These are phyloP conservation scores for Halcyon smyrnensis DNA, from an alignment of 2,797 vertebrate genomes.

Conservation along the genomic window DNA sequence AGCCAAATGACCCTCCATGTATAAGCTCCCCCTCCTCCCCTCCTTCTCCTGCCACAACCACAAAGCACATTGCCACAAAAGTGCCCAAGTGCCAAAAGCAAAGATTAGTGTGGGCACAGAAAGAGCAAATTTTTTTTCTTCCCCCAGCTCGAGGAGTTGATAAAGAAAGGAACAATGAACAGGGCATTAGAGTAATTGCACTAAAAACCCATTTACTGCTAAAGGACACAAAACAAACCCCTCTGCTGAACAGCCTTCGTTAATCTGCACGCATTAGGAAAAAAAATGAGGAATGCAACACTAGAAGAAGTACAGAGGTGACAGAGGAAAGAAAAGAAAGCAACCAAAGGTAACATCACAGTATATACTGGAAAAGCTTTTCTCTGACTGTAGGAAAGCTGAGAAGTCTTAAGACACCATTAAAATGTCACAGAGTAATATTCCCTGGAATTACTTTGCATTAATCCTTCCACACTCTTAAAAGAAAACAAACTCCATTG, in stretches of 20 bases:
- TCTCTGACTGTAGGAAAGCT: neutral
- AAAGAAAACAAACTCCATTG: neutral
- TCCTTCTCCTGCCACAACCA: neutral
- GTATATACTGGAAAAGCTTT: neutral
- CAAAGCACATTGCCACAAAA: neutral
- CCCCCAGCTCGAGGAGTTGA: neutral
- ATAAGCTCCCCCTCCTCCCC: neutral
- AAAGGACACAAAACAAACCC: neutral
- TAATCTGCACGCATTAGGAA: neutral
- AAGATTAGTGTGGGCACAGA: neutral
- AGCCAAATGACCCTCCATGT: rapidly evolving
- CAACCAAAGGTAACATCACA: neutral
- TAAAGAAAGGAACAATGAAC: neutral
- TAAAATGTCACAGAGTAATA: neutral
- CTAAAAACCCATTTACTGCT: neutral
- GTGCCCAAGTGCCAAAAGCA: neutral
- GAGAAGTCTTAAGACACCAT: neutral
- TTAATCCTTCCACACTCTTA: neutral
- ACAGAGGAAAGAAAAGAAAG: no score
- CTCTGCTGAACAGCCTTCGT: neutral
- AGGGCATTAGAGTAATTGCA: conserved; percentile 16
- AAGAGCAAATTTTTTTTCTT: neutral
- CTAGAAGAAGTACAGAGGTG: neutral
- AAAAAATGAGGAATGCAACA: neutral
- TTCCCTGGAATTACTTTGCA: neutral